These are phyloP conservation scores for Camponotus vicinus DNA, from an alignment of 1,140 invertebrate species.

Conservation along the genomic window DNA sequence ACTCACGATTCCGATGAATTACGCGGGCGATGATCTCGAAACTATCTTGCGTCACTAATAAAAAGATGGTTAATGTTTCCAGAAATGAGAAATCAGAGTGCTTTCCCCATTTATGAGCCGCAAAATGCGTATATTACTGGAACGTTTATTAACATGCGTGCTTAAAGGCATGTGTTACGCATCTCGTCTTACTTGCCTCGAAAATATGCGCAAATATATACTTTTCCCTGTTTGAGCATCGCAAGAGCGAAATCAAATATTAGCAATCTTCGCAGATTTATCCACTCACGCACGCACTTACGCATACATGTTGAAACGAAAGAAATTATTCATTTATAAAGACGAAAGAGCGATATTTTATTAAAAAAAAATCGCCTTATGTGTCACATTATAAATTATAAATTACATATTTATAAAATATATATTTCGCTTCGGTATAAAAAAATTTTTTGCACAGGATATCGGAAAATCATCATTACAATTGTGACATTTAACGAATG, in stretches of 20 bases:
- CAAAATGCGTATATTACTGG: not conserved
- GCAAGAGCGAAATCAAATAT: not conserved
- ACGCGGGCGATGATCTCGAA: conserved; percentile 4
- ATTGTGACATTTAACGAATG: not conserved
- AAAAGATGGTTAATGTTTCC: conserved; percentile 15
- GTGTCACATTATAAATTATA: too few species aligned
- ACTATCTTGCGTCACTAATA: conserved; percentile 2
- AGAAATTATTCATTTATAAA: too few species aligned
- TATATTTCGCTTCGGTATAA: not conserved
- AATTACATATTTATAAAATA: not conserved
- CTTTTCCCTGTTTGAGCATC: not conserved
- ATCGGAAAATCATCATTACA: too few species aligned
- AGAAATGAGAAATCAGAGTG: conserved; percentile 24
- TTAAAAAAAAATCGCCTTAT: not conserved
- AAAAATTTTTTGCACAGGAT: too few species aligned
- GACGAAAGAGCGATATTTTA: too few species aligned
- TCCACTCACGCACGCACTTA: not conserved
- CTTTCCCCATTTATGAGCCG: conserved; percentile 20
- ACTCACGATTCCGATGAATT: not conserved
- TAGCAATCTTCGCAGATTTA: not conserved
- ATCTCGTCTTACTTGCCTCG: not conserved
- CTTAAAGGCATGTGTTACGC: not conserved
- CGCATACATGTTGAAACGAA: too few species aligned
- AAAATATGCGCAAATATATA: not conserved
- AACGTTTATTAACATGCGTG: not conserved